Evolutionary conservation across 1,140 invertebrate genomes (phyloP).

Genomic region (Brachystomella parvula): DNA sequence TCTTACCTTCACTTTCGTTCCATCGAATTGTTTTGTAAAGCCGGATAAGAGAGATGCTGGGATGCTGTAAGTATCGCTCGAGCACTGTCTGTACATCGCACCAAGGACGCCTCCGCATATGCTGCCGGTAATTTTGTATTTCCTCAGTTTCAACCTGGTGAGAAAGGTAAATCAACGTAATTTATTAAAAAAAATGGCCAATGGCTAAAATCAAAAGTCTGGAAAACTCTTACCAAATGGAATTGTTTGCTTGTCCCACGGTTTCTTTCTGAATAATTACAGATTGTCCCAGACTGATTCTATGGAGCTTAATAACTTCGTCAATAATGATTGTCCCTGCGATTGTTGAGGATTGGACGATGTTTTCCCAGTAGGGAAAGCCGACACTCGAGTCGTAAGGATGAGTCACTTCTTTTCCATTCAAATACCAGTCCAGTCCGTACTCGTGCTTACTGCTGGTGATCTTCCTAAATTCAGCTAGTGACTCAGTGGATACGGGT

Average conservation of each 20-base stretch:
- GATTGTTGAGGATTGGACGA: background rate
- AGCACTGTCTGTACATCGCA: background rate
- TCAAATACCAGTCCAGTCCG: background rate
- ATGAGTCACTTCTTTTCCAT: background rate
- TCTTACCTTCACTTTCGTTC: background rate
- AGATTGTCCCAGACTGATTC: background rate
- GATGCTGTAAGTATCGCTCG: background rate
- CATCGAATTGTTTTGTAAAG: background rate
- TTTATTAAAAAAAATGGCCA: background rate
- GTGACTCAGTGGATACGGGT: background rate
- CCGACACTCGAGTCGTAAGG: background rate
- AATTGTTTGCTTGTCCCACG: background rate
- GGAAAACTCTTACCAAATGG: background rate
- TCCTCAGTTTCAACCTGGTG: background rate
- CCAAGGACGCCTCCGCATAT: background rate
- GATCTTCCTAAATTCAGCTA: background rate
- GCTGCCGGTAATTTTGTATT: background rate
- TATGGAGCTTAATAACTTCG: background rate
- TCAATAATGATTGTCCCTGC: background rate
- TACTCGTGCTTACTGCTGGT: background rate
- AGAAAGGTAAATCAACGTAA: no score
- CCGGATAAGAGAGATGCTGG: background rate
- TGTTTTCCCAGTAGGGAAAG: background rate
- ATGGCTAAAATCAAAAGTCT: background rate
- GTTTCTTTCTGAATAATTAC: background rate